Conservation (phyloP, 2,113 vertebrate species). For the Channa maculata region DNA sequence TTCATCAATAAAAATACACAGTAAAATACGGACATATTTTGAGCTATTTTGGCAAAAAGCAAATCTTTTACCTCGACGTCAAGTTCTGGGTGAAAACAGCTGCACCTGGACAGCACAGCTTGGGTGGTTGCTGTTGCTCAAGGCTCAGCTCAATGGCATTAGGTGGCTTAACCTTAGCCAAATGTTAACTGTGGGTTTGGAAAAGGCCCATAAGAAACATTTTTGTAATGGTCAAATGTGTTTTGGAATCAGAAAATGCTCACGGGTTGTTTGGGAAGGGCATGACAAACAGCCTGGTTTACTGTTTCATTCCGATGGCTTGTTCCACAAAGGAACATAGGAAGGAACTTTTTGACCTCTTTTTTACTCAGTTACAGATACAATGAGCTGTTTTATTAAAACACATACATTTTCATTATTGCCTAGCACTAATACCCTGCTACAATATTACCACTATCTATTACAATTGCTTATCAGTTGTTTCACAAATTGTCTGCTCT, state of each 20-base stretch:
- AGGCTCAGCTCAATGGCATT: no score
- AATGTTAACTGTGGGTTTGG: neutral
- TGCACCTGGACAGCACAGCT: no score
- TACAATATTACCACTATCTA: conserved; percentile 45
- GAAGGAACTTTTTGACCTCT: neutral
- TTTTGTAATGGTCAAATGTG: no score
- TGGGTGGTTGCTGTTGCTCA: no score
- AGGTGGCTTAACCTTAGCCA: no score
- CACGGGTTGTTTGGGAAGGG: neutral
- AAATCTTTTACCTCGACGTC: no score
- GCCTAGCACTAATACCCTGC: conserved; percentile 9
- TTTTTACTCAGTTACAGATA: conserved; percentile 13
- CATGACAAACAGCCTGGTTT: conserved; percentile 2
- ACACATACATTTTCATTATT: conserved; percentile 55
- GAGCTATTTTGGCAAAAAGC: no score
- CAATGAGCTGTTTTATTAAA: conserved; percentile 42
- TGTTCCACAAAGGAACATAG: neutral
- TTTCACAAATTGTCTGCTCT: conserved; percentile 46
- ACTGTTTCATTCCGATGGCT: neutral
- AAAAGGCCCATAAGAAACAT: neutral
- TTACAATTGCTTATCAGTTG: conserved; percentile 35
- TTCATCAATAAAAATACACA: no score
- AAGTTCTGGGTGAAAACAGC: no score
- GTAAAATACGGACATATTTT: no score
- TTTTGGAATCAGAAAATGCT: neutral